Conservation (phyloP, 2,113 vertebrate genomes). For the Todiramphus saurophagus region DNA sequence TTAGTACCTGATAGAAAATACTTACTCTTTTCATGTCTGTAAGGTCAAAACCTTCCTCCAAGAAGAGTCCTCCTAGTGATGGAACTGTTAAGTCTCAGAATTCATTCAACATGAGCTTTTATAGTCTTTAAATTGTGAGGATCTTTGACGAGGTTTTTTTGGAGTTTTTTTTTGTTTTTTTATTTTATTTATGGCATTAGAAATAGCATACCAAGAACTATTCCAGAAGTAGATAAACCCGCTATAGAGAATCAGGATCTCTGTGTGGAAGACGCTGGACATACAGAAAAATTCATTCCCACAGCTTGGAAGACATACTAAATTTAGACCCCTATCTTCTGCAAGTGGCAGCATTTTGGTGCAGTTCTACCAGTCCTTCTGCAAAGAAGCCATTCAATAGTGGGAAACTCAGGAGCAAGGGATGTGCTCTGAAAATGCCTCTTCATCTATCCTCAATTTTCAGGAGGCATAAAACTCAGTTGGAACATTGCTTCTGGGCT, state of each 20-base stretch:
- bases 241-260: neutral
- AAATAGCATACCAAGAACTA: neutral
- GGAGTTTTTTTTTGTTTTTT: too few relatives aligned
- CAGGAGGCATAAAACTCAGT: neutral
- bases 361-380: neutral
- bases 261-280: neutral
- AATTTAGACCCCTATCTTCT: neutral
- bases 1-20: neutral
- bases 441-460: neutral
- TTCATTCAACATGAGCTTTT: neutral
- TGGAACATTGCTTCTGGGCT: neutral
- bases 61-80: neutral
- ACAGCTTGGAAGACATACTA: neutral
- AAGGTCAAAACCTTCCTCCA: neutral
- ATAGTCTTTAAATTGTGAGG: neutral
- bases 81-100: neutral
- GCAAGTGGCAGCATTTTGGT: neutral
- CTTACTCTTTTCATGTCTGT: neutral
- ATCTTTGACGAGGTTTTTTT: neutral
- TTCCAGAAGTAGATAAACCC: neutral
- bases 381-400: neutral
- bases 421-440: neutral
- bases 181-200: neutral
- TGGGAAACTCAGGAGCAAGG: neutral
- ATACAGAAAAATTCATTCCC: neutral